Evolutionary conservation across 2,888 invertebrate genomes (phyloP), one percentile per base, ranked within the genome.

Genomic region (Brachypalpus laphriformis): DNA sequence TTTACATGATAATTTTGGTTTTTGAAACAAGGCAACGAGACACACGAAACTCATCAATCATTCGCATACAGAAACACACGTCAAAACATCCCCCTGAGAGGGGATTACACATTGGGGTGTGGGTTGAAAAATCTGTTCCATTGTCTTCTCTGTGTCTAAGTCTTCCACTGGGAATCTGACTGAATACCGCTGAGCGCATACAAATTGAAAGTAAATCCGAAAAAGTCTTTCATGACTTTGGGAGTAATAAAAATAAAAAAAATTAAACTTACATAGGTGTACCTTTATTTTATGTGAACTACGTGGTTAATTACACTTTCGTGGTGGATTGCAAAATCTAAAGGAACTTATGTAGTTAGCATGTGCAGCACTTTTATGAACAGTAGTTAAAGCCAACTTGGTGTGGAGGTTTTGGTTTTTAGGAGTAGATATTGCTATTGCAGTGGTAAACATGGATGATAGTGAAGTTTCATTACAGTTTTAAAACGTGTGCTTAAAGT

Each of bases 11-110:
- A 59, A 49, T 59, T 59, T 37, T 7, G n/a, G 18, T 59, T 59
- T 54, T 56, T 16, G 5, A 22, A 22, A 14, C 31, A 2, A 71
- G 45, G 0, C 18, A 68, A 54, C 61, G 8, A 75, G 54, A 68
- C 75, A 61, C 37, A 37, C 8, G 45, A 9, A 63, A 37, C 54
- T 56, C 81, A 81, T 81, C 81, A 68, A 81, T 81, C 81, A 81
- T 63, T 75, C 65, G 18, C 57, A 75, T 49, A 20, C 47, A 45
- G 66, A 68, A 22, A 68, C 59, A 63, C 56, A 61, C 65, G 42
- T 66, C 74, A 74, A 61, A 68, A 45, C 9, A 37, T 25, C 9
- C n/a, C 34, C 18, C 40, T 14, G 9, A 4, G 9, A 7, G 28
- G 28, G 56, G 37, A 59, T 59, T 22, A 40, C 57, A 59, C 20